Percentiles rank a stretch among this genome's conserved stretches.
Evolutionary conservation across 2,888 invertebrate genomes (phyloP).

Genomic region (Drosophila macrothrix): DNA sequence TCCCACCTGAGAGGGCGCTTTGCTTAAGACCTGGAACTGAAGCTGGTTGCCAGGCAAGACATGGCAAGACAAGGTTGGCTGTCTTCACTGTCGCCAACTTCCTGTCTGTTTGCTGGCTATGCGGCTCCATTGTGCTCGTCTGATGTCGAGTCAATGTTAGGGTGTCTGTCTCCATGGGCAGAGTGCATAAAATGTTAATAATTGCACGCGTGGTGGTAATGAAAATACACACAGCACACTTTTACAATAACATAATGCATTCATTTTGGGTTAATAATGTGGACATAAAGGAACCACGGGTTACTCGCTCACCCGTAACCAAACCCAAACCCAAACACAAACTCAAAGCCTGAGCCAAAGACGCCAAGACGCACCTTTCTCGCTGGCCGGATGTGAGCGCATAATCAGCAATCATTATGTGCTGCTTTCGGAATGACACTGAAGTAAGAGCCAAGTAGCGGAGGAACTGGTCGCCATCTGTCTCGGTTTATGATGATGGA

Average conservation of each 20-base stretch:
- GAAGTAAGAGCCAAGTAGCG: not conserved
- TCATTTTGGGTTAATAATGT: constrained; percentile 75
- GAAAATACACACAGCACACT: constrained; percentile 58
- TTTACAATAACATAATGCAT: constrained; percentile 62
- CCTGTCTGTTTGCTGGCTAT: constrained; percentile 45
- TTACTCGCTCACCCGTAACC: not conserved
- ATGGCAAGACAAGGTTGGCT: not conserved
- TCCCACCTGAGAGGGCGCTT: constrained; percentile 1
- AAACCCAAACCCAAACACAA: not conserved
- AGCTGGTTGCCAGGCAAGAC: not conserved
- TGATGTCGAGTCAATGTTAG: constrained; percentile 39
- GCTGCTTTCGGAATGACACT: constrained; percentile 26
- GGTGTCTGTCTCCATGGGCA: constrained; percentile 24
- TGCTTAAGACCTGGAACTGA: not conserved
- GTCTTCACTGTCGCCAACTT: constrained; percentile 48
- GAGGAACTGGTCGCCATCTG: constrained; percentile 21
- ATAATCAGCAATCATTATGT: constrained; percentile 56
- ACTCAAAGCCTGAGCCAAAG: not conserved
- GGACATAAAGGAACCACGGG: constrained; percentile 47
- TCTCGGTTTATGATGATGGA: constrained; percentile 64
- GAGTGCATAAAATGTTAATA: constrained; percentile 77
- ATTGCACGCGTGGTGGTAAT: constrained; percentile 78
- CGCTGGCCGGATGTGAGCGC: constrained; percentile 10
- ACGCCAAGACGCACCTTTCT: not conserved
- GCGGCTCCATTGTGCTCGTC: constrained; percentile 52